phyloP scores from a whole-genome alignment of 2,113 vertebrate species.

The Macquaria australasica region DNA sequence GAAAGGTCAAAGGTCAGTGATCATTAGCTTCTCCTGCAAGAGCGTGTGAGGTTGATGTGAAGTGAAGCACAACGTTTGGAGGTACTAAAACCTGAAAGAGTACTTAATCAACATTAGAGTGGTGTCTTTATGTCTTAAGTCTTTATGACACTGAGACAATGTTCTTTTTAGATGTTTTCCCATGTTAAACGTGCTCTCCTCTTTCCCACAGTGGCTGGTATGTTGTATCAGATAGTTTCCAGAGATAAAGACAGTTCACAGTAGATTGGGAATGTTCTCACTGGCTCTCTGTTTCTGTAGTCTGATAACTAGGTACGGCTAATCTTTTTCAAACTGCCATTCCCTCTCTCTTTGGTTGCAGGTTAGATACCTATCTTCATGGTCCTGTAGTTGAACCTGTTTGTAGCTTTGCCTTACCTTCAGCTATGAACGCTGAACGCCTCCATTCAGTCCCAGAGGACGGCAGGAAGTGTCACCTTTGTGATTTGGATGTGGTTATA shows the following conservation, averaged over 20 bases:
- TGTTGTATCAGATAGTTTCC: background rate
- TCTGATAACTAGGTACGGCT: background rate
- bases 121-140: too few relatives aligned
- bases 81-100: background rate
- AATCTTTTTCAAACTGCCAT: background rate
- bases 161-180: slow-evolving; percentile 1
- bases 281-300: background rate
- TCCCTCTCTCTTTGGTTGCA: background rate
- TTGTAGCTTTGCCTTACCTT: background rate
- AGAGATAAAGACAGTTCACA: slow-evolving; percentile 8
- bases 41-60: slow-evolving; percentile 1
- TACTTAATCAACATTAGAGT: slow-evolving; percentile 4
- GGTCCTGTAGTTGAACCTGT: background rate
- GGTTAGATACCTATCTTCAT: background rate
- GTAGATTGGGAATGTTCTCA: background rate
- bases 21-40: background rate
- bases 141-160: background rate
- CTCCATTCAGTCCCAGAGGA: background rate
- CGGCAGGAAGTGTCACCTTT: background rate
- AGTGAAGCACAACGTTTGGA: background rate
- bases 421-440: background rate
- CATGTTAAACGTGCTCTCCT: background rate
- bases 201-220: background rate
- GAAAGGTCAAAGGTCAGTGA: slow-evolving; percentile 40
- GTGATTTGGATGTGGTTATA: background rate